Conservation (phyloP, 2,113 vertebrate genomes). For the Pteruthius melanotis region DNA sequence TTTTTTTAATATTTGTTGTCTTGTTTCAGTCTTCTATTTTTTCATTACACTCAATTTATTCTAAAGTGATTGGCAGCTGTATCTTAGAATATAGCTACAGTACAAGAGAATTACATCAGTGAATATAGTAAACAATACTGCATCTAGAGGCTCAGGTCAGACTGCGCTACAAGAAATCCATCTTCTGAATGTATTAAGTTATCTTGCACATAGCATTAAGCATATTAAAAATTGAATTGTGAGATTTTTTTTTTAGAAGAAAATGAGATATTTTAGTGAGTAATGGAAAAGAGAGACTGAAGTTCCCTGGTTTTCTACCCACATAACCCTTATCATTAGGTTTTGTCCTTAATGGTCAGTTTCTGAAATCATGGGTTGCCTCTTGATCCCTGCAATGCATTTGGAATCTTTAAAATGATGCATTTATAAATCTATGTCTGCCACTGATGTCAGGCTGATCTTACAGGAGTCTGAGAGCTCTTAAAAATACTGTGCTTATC, state of each 20-base stretch:
- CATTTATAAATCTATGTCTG: neutral
- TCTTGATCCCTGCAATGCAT: neutral
- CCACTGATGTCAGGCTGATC: neutral
- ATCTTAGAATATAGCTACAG: neutral
- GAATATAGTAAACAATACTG: neutral
- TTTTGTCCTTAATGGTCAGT: neutral
- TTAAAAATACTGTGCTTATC: neutral
- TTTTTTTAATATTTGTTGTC: neutral
- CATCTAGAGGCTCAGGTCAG: neutral
- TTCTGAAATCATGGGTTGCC: neutral
- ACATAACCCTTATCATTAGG: neutral
- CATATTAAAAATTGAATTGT: neutral
- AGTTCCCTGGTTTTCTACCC: neutral
- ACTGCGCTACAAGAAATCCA: neutral
- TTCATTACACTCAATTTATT: neutral
- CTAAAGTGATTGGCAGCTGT: neutral
- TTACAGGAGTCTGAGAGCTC: neutral
- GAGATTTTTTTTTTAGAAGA: neutral
- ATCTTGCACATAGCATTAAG: neutral
- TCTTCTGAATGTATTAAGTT: slow-evolving; percentile 9
- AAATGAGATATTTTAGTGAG: neutral
- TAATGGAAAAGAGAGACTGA: neutral
- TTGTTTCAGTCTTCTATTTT: neutral
- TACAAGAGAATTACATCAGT: slow-evolving; percentile 21
- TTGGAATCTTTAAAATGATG: neutral